These are phyloP conservation scores for Aphaenogaster ashmeadi DNA, from an alignment of 1,140 invertebrate genomes.

Conservation along the genomic window DNA sequence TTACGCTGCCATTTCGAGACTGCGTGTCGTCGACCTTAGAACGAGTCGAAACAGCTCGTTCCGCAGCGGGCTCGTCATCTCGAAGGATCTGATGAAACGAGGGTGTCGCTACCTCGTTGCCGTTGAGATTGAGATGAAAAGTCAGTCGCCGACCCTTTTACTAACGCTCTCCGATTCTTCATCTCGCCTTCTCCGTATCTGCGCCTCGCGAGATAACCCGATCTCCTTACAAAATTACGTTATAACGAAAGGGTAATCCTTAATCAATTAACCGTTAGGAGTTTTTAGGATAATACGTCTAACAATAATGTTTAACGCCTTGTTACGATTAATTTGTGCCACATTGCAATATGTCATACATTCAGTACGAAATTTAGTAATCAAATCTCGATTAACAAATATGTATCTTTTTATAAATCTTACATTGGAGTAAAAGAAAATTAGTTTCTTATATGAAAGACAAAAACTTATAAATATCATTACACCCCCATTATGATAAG, in stretches of 20 bases:
- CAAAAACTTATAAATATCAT: not conserved
- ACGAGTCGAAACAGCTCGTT: slow-evolving; percentile 32
- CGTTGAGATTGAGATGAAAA: slow-evolving; percentile 56
- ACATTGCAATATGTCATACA: not conserved
- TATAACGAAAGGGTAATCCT: not conserved
- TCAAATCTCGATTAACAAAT: slow-evolving; percentile 2
- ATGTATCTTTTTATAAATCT: not conserved
- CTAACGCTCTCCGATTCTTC: slow-evolving; percentile 41
- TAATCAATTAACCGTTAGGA: slow-evolving; percentile 32
- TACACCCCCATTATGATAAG: not conserved
- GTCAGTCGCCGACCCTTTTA: slow-evolving; percentile 50
- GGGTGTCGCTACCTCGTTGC: slow-evolving; percentile 44
- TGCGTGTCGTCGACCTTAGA: slow-evolving; percentile 53
- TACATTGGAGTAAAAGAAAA: not conserved
- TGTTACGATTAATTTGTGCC: not conserved
- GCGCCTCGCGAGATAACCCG: not conserved
- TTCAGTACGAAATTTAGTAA: not conserved
- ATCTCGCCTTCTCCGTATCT: slow-evolving; percentile 4
- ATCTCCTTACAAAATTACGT: slow-evolving; percentile 27
- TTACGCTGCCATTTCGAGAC: slow-evolving; percentile 47
- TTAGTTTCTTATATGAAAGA: not conserved
- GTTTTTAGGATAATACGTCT: not conserved
- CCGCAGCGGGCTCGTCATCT: slow-evolving; percentile 41
- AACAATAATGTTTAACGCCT: not conserved
- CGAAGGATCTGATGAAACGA: slow-evolving; percentile 55